Evolutionary conservation across 2,888 invertebrate species (phyloP).

Genomic region (Leptinotarsa tumamoca): DNA sequence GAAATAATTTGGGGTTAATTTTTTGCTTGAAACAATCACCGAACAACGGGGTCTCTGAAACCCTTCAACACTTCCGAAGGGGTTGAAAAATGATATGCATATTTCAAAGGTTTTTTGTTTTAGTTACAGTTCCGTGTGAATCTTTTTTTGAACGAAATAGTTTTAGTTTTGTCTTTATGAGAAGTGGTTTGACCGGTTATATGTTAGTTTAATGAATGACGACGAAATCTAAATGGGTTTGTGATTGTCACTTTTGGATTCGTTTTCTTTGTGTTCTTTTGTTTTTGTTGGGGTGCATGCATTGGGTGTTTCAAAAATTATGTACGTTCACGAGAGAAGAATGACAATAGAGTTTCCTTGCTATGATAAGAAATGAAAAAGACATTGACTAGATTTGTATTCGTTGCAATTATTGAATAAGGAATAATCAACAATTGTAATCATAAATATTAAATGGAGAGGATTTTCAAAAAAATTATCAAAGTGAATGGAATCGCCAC

Average conservation of each 20-base stretch:
- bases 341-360: neutral
- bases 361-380: neutral
- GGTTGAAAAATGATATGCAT: constrained; percentile 60
- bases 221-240: constrained; percentile 41
- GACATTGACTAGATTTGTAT: too few relatives aligned
- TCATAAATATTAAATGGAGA: too few relatives aligned
- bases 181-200: constrained; percentile 47
- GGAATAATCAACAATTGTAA: too few relatives aligned
- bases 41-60: constrained; percentile 43
- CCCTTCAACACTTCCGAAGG: constrained; percentile 47
- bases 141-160: constrained; percentile 50
- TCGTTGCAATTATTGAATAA: too few relatives aligned
- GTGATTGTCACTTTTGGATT: constrained; percentile 35
- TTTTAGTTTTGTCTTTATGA: constrained; percentile 42
- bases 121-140: constrained; percentile 54
- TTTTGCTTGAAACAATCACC: constrained; percentile 62
- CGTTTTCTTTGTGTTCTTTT: constrained; percentile 22
- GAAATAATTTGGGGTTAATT: constrained; percentile 60
- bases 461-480: too few relatives aligned
- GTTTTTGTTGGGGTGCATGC: constrained; percentile 1
- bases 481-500: too few relatives aligned
- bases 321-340: neutral
- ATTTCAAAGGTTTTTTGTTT: constrained; percentile 57
- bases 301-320: neutral
- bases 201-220: constrained; percentile 37